phyloP scores from a whole-genome alignment of 2,888 invertebrate genomes.

The Melinaea marsaeus region DNA sequence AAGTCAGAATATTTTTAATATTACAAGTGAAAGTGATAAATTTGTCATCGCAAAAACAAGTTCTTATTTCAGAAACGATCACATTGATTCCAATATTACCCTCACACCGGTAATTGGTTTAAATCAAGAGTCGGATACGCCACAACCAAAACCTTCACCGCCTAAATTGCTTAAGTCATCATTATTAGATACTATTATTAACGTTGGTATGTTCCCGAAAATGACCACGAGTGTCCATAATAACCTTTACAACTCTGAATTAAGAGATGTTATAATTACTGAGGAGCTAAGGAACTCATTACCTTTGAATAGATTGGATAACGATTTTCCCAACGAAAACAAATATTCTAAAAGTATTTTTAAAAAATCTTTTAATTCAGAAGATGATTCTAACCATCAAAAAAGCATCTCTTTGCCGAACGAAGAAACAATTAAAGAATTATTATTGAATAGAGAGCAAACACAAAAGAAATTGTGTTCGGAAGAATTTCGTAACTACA shows the following conservation, averaged over 20 bases:
- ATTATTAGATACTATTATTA: constrained; percentile 43
- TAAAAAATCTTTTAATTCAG: constrained; percentile 39
- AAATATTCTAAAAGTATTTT: constrained; percentile 37
- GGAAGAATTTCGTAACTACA: constrained; percentile 39
- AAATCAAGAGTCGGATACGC: constrained; percentile 28
- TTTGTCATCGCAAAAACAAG: constrained; percentile 42
- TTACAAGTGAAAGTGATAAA: constrained; percentile 37
- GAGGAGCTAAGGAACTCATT: constrained; percentile 25
- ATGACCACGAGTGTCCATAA: constrained; percentile 9
- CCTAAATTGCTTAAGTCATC: constrained; percentile 23
- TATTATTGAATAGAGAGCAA: constrained; percentile 40
- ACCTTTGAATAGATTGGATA: constrained; percentile 31
- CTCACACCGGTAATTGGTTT: constrained; percentile 24
- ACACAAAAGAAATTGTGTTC: constrained; percentile 36
- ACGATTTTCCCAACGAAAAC: constrained; percentile 24
- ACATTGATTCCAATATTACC: constrained; percentile 35
- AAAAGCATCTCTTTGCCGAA: constrained; percentile 46
- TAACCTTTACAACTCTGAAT: constrained; percentile 9
- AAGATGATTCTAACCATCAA: constrained; percentile 30
- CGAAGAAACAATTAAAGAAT: constrained; percentile 42
- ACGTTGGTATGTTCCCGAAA: constrained; percentile 41
- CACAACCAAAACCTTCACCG: constrained; percentile 7
- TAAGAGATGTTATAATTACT: constrained; percentile 28
- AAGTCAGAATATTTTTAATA: constrained; percentile 24
- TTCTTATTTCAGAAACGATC: constrained; percentile 42